phyloP scores from a whole-genome alignment of 2,113 vertebrate species.

The Oryzias melastigma region DNA sequence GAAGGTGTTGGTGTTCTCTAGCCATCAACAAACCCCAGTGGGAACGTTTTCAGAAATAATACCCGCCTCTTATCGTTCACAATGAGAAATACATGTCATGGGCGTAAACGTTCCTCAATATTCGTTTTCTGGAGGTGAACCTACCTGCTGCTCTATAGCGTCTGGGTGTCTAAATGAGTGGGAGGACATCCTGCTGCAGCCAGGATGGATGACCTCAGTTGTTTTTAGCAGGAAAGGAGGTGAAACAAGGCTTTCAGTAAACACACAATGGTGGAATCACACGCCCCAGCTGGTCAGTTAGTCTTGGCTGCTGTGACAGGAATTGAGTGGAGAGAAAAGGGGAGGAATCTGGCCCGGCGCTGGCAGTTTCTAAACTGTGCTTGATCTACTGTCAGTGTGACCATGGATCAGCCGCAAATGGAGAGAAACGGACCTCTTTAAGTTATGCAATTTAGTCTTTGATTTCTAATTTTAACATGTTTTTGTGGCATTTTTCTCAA shows the following conservation, averaged over 20 bases:
- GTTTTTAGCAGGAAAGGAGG: slow-evolving; percentile 34
- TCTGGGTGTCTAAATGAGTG: slow-evolving; percentile 1
- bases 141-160: neutral
- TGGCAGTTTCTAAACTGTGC: slow-evolving; percentile 1
- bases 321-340: neutral
- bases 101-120: neutral
- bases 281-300: slow-evolving; percentile 16
- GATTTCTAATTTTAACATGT: no score
- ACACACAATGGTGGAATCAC: slow-evolving; percentile 24
- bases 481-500: no score
- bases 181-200: slow-evolving; percentile 30
- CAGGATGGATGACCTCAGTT: slow-evolving; percentile 19
- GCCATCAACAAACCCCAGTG: no score
- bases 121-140: neutral
- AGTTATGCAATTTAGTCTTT: neutral
- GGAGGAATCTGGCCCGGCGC: slow-evolving; percentile 15
- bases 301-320: slow-evolving; percentile 10
- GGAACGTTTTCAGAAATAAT: no score
- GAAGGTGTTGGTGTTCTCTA: neutral
- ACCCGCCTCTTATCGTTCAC: no score
- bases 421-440: slow-evolving; percentile 4
- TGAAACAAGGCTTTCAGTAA: slow-evolving; percentile 15
- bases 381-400: neutral
- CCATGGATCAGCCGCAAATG: slow-evolving; percentile 11
- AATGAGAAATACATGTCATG: neutral